phyloP scores from a whole-genome alignment of 2,113 vertebrate genomes.

The Fregata magnificens region DNA sequence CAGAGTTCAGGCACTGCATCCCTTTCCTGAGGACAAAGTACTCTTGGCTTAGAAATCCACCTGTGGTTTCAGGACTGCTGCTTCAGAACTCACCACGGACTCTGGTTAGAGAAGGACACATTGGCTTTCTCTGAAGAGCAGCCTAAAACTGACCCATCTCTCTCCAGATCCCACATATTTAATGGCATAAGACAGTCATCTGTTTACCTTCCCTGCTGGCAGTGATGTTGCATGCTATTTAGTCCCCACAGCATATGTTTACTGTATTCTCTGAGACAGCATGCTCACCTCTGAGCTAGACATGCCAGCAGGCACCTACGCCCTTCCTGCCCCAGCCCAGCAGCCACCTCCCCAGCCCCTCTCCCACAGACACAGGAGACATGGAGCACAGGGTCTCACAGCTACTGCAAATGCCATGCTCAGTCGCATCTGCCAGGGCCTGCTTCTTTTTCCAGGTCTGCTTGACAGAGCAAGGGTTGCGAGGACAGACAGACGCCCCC shows the following conservation, averaged over 20 bases:
- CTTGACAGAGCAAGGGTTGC: background rate
- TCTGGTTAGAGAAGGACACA: background rate
- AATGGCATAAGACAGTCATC: background rate
- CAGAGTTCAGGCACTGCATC: background rate
- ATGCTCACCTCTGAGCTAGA: background rate
- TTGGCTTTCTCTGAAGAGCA: background rate
- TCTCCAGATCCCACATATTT: background rate
- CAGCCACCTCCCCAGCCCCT: background rate
- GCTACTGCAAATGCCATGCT: background rate
- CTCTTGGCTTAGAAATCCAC: background rate
- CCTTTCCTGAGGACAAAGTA: background rate
- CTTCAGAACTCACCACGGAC: background rate
- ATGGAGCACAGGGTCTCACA: background rate
- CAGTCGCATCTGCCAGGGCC: background rate
- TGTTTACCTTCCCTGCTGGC: constrained; percentile 20
- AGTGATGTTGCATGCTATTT: background rate
- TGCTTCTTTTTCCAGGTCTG: background rate
- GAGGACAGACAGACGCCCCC: background rate
- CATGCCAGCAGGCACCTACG: background rate
- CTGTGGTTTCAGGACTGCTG: background rate
- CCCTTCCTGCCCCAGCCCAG: background rate
- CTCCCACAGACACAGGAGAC: background rate
- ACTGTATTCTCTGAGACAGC: background rate
- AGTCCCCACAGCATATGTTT: background rate
- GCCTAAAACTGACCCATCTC: background rate